These are phyloP conservation scores for Digitonthophagus gazella DNA, from an alignment of 2,888 invertebrate genomes.

Conservation along the genomic window DNA sequence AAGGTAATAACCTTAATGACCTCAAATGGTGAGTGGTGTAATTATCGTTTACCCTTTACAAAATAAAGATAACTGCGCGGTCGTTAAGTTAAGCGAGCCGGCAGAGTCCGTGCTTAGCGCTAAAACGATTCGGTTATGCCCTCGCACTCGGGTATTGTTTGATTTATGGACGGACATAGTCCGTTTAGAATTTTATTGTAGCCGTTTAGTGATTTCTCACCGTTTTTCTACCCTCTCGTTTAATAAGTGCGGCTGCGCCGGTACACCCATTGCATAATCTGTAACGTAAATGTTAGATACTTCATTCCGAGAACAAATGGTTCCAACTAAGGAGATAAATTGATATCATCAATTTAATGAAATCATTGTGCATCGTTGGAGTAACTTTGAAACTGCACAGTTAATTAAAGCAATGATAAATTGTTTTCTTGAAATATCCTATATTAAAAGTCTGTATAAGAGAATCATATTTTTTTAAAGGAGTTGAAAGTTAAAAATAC, in stretches of 20 bases:
- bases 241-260: neutral
- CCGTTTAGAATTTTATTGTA: neutral
- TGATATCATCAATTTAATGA: neutral
- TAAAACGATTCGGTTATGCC: neutral
- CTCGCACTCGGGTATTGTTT: neutral
- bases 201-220: neutral
- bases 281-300: neutral
- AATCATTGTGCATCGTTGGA: neutral
- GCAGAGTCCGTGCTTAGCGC: neutral
- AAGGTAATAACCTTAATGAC: conserved; percentile 15
- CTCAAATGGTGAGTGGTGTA: conserved; percentile 17
- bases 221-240: neutral
- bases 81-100: conserved; percentile 16
- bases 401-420: neutral
- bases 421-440: too few relatives aligned
- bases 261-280: neutral
- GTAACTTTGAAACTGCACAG: neutral
- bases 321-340: neutral
- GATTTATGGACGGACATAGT: neutral
- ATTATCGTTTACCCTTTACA: conserved; percentile 20
- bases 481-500: too few relatives aligned
- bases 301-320: neutral
- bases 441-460: too few relatives aligned
- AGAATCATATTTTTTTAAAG: too few relatives aligned
- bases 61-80: conserved; percentile 20